Evolutionary conservation across 2,888 invertebrate species (phyloP).

Genomic region (Drosophila phalerata): DNA sequence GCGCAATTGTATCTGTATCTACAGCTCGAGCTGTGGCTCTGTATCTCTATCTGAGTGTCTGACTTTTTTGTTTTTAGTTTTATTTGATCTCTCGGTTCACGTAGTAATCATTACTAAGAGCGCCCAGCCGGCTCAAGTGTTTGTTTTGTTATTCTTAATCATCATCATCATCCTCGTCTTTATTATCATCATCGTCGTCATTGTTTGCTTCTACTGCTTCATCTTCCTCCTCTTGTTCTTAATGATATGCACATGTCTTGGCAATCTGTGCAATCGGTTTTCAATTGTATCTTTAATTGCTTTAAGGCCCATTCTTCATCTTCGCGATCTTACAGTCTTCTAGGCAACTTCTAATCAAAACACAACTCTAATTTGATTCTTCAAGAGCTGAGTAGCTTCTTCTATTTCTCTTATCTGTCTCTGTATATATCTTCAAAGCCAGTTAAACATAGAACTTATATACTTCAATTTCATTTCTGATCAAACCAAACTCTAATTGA

Average conservation of each 20-base stretch:
- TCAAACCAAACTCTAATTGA: neutral
- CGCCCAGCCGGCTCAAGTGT: constrained; percentile 60
- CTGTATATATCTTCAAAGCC: neutral
- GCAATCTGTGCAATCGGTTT: constrained; percentile 51
- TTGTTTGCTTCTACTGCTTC: constrained; percentile 1
- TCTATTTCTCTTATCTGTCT: neutral
- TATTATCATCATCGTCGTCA: constrained; percentile 2
- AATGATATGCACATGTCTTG: constrained; percentile 58
- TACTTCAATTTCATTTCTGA: neutral
- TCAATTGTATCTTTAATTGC: constrained; percentile 17
- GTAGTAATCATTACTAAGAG: constrained; percentile 38
- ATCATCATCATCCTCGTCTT: neutral
- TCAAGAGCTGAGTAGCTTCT: neutral
- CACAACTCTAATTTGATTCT: neutral
- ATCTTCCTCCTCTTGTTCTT: constrained; percentile 12
- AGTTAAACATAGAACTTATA: neutral
- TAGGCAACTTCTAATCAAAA: constrained; percentile 10
- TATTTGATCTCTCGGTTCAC: constrained; percentile 34
- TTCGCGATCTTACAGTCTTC: neutral
- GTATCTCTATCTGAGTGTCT: constrained; percentile 17
- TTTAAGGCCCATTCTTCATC: constrained; percentile 14
- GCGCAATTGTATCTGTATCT: constrained; percentile 51
- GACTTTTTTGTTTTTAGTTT: neutral
- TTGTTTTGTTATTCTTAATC: constrained; percentile 37
- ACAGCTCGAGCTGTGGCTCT: constrained; percentile 22